These are phyloP conservation scores for Amblyopsis rosae DNA, from an alignment of 2,113 vertebrate species.

Conservation along the genomic window DNA sequence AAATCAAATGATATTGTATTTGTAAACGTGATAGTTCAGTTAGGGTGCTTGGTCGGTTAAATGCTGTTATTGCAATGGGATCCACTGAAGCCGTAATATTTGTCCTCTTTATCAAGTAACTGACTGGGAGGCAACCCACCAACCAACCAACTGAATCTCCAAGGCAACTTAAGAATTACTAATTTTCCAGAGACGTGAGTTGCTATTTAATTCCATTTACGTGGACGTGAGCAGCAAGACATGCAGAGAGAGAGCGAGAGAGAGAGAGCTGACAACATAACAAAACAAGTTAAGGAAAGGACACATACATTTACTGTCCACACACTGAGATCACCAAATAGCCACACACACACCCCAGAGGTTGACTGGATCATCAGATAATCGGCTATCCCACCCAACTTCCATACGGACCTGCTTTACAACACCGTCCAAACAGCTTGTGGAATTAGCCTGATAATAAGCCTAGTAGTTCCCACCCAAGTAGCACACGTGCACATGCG, in stretches of 20 bases:
- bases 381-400: constrained; percentile 40
- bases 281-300: constrained; percentile 26
- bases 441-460: constrained; percentile 1
- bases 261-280: not conserved
- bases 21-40: too few relatives aligned
- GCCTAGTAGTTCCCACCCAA: not conserved
- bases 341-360: not conserved
- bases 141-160: constrained; percentile 2
- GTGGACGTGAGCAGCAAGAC: too few relatives aligned
- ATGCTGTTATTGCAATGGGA: constrained; percentile 9
- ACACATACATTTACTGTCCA: not conserved
- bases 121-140: constrained; percentile 16
- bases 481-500: not conserved
- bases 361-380: not conserved
- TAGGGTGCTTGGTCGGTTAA: not conserved
- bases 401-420: constrained; percentile 24
- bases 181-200: not conserved
- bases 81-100: constrained; percentile 17
- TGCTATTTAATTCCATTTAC: too few relatives aligned
- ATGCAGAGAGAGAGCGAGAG: not conserved
- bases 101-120: constrained; percentile 4
- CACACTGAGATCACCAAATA: not conserved
- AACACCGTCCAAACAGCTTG: constrained; percentile 29
- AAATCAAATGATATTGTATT: too few relatives aligned
- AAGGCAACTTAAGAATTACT: constrained; percentile 8